Percentiles rank a stretch among this genome's conserved stretches.
Evolutionary conservation across 30 jellyfish, hydroid and myxozoan genomes (phyloP).

Genomic region (Sanderia malayensis): DNA sequence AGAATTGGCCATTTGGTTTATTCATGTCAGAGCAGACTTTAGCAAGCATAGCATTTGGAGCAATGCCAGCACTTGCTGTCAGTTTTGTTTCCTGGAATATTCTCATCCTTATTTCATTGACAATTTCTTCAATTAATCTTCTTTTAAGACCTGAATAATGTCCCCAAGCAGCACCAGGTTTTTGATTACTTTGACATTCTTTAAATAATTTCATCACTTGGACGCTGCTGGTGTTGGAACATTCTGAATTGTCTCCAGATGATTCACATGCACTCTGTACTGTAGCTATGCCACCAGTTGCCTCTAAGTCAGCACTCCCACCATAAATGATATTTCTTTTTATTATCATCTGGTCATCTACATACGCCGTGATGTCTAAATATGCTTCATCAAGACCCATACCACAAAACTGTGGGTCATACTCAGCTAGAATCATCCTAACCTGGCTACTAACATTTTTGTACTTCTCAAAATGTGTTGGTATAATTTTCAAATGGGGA

Average conservation of each 20-base stretch:
- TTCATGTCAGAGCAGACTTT: slow-evolving; percentile 95
- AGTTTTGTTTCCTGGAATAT: slow-evolving; percentile 65
- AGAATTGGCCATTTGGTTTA: slow-evolving; percentile 95
- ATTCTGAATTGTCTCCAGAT: neutral
- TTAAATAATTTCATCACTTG: neutral
- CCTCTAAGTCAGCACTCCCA: neutral
- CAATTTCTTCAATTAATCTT: slow-evolving; percentile 55
- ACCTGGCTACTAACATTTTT: slow-evolving; percentile 69
- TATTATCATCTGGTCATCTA: neutral
- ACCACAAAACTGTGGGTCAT: slow-evolving; percentile 83
- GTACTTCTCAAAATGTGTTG: slow-evolving; percentile 75
- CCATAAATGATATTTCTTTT: neutral
- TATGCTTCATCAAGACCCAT: slow-evolving; percentile 95
- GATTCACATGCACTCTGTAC: too few species aligned
- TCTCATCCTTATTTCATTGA: slow-evolving; percentile 62
- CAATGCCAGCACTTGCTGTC: slow-evolving; percentile 98
- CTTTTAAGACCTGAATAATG: neutral
- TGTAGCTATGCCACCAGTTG: neutral
- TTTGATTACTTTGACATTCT: neutral
- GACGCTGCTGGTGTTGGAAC: neutral
- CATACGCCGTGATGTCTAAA: slow-evolving; percentile 80
- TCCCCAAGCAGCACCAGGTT: neutral
- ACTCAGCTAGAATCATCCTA: slow-evolving; percentile 48
- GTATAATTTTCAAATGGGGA: slow-evolving; percentile 81
- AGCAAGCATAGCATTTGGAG: slow-evolving; percentile 82